These are phyloP conservation scores for Oscheius sp. DNA, from an alignment of 2,888 invertebrate genomes.

Conservation along the genomic window DNA sequence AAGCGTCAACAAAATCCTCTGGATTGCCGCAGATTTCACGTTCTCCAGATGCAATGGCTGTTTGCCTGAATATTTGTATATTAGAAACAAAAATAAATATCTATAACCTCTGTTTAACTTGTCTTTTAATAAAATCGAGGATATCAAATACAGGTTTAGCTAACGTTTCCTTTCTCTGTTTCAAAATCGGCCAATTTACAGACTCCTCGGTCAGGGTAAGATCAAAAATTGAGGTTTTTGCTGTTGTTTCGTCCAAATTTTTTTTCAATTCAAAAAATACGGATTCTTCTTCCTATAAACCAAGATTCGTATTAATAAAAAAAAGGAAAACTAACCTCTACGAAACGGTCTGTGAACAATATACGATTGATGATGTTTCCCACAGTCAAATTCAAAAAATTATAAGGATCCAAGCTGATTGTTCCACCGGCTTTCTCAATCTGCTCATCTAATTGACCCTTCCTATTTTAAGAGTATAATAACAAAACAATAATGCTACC, in stretches of 20 bases:
- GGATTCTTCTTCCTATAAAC: constrained; percentile 4
- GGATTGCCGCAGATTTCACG: not conserved
- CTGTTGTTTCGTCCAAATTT: not conserved
- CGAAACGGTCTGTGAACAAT: constrained; percentile 20
- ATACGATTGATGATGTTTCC: constrained; percentile 32
- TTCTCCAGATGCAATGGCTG: constrained; percentile 1
- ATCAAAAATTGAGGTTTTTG: not conserved
- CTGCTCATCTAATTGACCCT: not conserved
- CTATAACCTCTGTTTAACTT: not conserved
- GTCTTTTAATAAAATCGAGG: constrained; percentile 4
- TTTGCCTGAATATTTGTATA: constrained; percentile 11
- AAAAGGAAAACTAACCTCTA: constrained; percentile 16
- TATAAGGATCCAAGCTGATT: constrained; percentile 8
- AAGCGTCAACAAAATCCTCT: constrained; percentile 23
- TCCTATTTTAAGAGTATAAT: constrained; percentile 4
- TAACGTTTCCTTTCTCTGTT: not conserved
- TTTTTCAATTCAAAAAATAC: constrained; percentile 21
- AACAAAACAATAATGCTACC: not conserved
- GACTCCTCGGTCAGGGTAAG: not conserved
- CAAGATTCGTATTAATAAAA: too few species aligned
- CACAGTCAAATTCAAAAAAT: constrained; percentile 21
- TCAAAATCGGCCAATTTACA: not conserved
- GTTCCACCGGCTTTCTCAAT: constrained; percentile 7
- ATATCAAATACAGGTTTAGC: not conserved
- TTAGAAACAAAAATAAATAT: too few species aligned